A percentile compares a stretch with the other conserved stretches of the same genome.
Evolutionary conservation across 2,888 invertebrate species (phyloP).

Genomic region (Pachydiplax longipennis): DNA sequence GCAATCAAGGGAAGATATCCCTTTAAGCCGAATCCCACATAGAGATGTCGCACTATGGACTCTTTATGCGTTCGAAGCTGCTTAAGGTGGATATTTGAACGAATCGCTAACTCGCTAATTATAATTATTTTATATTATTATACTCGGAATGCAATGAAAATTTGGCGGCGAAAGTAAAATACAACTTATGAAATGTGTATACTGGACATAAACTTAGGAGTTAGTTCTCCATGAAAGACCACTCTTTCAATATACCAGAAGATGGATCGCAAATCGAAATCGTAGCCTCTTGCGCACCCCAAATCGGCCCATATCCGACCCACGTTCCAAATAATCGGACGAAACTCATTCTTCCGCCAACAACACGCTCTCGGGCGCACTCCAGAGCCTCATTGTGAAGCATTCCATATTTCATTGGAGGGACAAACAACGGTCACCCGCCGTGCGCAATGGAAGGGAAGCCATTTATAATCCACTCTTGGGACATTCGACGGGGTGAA

Average conservation of each 20-base stretch:
- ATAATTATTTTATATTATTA: too few species aligned
- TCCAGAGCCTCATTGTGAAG: neutral
- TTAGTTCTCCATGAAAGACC: neutral
- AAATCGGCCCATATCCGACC: neutral
- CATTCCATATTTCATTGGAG: neutral
- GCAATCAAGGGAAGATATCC: too few species aligned
- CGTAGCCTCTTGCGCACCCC: neutral
- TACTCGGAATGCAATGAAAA: too few species aligned
- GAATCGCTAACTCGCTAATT: too few species aligned
- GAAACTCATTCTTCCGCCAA: neutral
- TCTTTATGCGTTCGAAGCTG: too few species aligned
- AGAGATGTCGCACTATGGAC: too few species aligned
- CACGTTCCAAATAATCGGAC: neutral
- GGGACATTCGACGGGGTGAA: too few species aligned
- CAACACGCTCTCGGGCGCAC: neutral
- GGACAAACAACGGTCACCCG: neutral
- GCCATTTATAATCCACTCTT: neutral
- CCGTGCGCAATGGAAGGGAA: neutral
- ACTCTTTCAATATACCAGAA: neutral
- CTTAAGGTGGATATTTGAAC: too few species aligned
- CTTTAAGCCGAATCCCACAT: too few species aligned
- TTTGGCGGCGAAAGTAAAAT: too few species aligned
- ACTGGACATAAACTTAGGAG: too few species aligned
- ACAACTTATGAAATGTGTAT: too few species aligned
- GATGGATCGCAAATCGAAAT: neutral